phyloP scores from a whole-genome alignment of 2,113 vertebrate genomes.

The Geococcyx californianus region DNA sequence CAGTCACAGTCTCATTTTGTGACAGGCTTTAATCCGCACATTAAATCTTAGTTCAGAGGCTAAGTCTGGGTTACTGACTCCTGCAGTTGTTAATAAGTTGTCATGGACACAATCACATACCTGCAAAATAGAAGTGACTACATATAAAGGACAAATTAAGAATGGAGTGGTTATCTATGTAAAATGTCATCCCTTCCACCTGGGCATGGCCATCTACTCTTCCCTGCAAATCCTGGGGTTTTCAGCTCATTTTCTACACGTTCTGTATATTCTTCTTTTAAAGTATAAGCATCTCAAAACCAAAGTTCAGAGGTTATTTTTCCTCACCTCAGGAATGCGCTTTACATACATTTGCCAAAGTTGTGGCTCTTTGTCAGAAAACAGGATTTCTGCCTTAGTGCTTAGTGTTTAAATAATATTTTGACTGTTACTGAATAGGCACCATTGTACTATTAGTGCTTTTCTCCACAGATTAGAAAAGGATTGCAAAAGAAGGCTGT shows the following conservation, averaged over 20 bases:
- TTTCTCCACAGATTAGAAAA: slow-evolving; percentile 9
- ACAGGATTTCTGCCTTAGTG: background rate
- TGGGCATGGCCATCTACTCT: background rate
- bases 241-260: background rate
- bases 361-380: background rate
- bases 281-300: background rate
- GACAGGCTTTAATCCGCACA: background rate
- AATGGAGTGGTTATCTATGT: background rate
- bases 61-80: background rate
- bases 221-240: background rate
- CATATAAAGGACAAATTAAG: background rate
- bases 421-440: slow-evolving; percentile 13
- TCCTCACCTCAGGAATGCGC: background rate
- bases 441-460: background rate
- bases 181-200: background rate
- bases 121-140: background rate
- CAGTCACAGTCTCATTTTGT: background rate
- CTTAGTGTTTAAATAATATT: background rate
- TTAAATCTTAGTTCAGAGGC: background rate
- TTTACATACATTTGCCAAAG: background rate
- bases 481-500: slow-evolving; percentile 21
- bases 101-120: background rate
- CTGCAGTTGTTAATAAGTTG: background rate
- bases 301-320: background rate
- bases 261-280: background rate